Evolutionary conservation across 2,113 vertebrate species (phyloP), one percentile per base, ranked within the genome.

Genomic region (Climacteris rufus): DNA sequence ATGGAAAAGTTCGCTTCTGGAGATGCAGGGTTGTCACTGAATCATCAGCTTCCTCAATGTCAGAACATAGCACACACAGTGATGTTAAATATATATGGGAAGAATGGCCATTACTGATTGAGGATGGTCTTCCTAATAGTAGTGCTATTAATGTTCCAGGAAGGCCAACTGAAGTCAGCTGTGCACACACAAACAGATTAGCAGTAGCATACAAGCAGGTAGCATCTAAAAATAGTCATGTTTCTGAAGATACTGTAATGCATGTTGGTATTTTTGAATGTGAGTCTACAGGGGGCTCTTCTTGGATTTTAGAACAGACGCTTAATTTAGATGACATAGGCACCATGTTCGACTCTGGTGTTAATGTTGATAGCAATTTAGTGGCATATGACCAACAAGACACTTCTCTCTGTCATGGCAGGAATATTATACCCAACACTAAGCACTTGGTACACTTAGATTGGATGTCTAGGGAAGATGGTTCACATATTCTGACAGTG

Each of bases 381-480:
- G 82, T 86, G 76, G 56, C 97, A 31, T 96, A 92, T 63, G 97
- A 93, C 96, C 97, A 89, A 22, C 96, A 97, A 89, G 97, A 97
- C 35, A 18, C 94, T 82, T 95, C 84, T 97, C 20, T 98, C 70
- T 96, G 96, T 65, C 96, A 70, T 27, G 98, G 97, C 87, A 97
- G 97, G 57, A 98, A 87, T 90, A 79, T 92, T 65, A 93, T 79
- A 68, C 95, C 94, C 42, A 94, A 75, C 61, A 84, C 95, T 92
- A 99, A 98, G 90, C 98, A 92, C 89, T 96, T 98, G 72, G 98
- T 99, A 95, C 99, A 99, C 93, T 98, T 99, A 97, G 99, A 99
- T 33, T 99, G 99, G 99, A 99, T 99, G 94, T 99, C 99, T 87
- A 98, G 99, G 93, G 99, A 99, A 96, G 99, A 99, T 94, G 99